Evolutionary conservation across 1,140 invertebrate species (phyloP), one percentile per base, ranked within the genome.

Genomic region (Antheraea pernyi): DNA sequence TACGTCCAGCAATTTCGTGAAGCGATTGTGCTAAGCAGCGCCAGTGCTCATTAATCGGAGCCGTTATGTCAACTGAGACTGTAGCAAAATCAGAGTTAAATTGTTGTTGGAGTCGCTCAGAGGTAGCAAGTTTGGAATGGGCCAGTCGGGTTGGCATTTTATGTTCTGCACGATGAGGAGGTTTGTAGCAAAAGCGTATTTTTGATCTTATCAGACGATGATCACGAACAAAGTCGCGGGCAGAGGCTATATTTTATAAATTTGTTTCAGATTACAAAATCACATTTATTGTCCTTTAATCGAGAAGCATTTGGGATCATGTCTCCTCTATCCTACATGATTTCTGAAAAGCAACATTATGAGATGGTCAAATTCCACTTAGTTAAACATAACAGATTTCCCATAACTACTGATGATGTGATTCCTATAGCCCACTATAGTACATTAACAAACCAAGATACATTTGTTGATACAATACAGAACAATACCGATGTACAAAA

Each of bases 321-420:
- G 64, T 81, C 88, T 19, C 37, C 74, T 8, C 59, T 89, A 58
- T 83, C 85, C 42, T 85, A 80, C 69, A 65, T 88, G 53, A 70
- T 77, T 60, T 30, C 71, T 68, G 67, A 76, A 16, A 81, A 74
- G 71, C 72, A 71, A 46, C 78, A 81, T 39, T 88, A 80, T 78
- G 83, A 89, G 72, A 66, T 71, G 67, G 71, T 77, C 0, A 84
- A 88, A 67, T 89, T 85, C 72, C 84, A 84, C 74, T 89, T 85
- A 87, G 69, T 79, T 2, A 82, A 82, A 72, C 64, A 77, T 7
- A 85, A 77, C 66, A 74, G 84, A n/a, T 39, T 74, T 16, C 65
- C 68, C 63, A 19, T 75, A 30, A 65, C 74, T 16, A 70, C 66
- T 8, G 74, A 72, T 59, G 79, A 81, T 60, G 67, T 77, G 18